phyloP scores from a whole-genome alignment of 2,113 vertebrate species.

The Saguinus imperator region DNA sequence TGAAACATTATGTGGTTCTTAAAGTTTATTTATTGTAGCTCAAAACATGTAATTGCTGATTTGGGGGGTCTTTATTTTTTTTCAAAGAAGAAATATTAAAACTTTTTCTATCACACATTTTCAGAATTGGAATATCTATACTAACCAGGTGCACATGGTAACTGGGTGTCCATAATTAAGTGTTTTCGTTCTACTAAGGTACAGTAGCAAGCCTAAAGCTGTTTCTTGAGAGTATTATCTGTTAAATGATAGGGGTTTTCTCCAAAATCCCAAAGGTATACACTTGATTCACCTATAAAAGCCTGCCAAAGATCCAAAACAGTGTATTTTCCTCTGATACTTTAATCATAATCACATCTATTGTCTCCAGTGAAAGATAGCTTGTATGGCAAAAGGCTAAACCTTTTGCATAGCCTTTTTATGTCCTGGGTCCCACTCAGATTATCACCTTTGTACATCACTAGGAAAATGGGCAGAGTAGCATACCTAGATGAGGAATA shows the following conservation, averaged over 20 bases:
- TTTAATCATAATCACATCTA: not conserved
- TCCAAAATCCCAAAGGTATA: not conserved
- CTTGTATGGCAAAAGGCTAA: fast-evolving
- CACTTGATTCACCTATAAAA: not conserved
- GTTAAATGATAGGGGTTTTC: not conserved
- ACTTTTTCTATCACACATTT: conserved; percentile 44
- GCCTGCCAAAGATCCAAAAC: not conserved
- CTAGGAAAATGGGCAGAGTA: not conserved
- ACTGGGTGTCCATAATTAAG: not conserved
- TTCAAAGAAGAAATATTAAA: not conserved
- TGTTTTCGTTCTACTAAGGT: not conserved
- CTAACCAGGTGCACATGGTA: not conserved
- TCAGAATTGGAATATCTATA: not conserved
- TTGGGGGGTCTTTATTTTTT: not conserved
- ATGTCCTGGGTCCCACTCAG: fast-evolving
- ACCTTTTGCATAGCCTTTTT: not conserved
- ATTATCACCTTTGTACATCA: not conserved
- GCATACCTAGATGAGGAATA: not conserved
- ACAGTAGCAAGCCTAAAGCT: not conserved
- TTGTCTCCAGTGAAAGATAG: not conserved
- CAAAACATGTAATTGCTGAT: not conserved
- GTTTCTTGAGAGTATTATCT: not conserved
- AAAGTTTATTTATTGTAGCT: not conserved
- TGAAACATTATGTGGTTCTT: not conserved
- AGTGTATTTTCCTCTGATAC: not conserved